phyloP scores from a whole-genome alignment of 2,888 invertebrate genomes.

The Idaea aversata region DNA sequence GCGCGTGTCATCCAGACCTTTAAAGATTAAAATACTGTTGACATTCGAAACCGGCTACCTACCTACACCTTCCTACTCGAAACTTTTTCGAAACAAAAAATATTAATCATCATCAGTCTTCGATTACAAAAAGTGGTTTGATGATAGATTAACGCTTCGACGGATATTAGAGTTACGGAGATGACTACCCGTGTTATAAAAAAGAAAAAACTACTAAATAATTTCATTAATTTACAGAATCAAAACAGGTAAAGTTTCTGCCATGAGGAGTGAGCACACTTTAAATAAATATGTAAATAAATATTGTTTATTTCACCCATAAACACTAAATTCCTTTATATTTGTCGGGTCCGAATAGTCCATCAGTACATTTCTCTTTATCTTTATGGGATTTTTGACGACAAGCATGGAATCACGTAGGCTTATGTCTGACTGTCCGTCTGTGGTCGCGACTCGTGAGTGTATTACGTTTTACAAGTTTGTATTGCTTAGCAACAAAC shows the following conservation, averaged over 20 bases:
- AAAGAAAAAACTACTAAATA: conserved; percentile 7
- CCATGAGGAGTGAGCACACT: too few relatives aligned
- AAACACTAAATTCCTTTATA: too few relatives aligned
- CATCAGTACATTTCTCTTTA: too few relatives aligned
- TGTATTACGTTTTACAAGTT: conserved; percentile 5
- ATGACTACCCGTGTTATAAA: conserved; percentile 59
- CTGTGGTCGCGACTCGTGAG: too few relatives aligned
- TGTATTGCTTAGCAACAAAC: not conserved
- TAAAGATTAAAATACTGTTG: conserved; percentile 38
- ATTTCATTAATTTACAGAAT: too few relatives aligned
- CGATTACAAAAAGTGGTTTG: conserved; percentile 41
- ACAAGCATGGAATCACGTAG: too few relatives aligned
- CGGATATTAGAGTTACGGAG: conserved; percentile 53
- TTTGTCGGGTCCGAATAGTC: too few relatives aligned
- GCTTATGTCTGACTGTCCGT: too few relatives aligned
- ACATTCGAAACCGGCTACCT: conserved; percentile 46
- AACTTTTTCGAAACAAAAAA: conserved; percentile 31
- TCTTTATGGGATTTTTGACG: too few relatives aligned
- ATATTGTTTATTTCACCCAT: too few relatives aligned
- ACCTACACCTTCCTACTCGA: conserved; percentile 13
- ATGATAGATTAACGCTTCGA: conserved; percentile 55
- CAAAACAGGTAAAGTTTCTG: too few relatives aligned
- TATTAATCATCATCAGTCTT: conserved; percentile 43
- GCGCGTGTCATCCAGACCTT: not conserved
- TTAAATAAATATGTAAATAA: too few relatives aligned